Conservation (phyloP, 2,113 vertebrate species). For the Notechis scutatus region DNA sequence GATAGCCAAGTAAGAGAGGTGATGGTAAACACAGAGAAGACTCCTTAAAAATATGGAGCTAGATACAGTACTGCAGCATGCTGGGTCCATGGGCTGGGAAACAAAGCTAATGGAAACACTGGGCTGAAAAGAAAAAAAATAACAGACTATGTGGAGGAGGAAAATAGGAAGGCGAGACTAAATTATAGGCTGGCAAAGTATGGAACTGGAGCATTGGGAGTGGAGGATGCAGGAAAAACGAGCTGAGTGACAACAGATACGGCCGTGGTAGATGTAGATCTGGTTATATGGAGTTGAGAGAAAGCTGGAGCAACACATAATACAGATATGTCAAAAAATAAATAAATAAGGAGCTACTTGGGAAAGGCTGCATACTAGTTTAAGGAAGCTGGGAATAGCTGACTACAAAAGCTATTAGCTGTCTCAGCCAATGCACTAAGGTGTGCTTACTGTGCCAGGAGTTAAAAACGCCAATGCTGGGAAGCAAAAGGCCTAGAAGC, state of each 20-base stretch:
- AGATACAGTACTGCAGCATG: not conserved
- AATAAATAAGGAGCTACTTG: not conserved
- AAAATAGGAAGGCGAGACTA: not conserved
- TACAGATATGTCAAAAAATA: not conserved
- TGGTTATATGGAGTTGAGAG: not conserved
- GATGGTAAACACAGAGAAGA: not conserved
- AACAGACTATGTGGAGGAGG: not conserved
- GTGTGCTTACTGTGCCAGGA: not conserved
- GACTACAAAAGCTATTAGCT: not conserved
- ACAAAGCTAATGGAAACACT: conserved; percentile 8
- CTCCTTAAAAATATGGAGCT: not conserved
- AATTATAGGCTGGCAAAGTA: not conserved
- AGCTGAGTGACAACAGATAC: not conserved
- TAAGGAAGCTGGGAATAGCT: not conserved
- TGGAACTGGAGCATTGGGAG: not conserved
- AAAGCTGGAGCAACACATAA: not conserved
- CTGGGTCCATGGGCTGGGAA: not conserved
- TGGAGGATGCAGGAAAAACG: not conserved
- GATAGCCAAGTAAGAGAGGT: not conserved
- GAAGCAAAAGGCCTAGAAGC: not conserved
- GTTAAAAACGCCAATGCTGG: not conserved
- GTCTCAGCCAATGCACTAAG: not conserved
- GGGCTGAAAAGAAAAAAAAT: not conserved
- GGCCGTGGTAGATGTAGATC: not conserved
- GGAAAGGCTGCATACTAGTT: not conserved